phyloP scores from a whole-genome alignment of 2,797 vertebrate species.

The Melanogrammus aeglefinus region DNA sequence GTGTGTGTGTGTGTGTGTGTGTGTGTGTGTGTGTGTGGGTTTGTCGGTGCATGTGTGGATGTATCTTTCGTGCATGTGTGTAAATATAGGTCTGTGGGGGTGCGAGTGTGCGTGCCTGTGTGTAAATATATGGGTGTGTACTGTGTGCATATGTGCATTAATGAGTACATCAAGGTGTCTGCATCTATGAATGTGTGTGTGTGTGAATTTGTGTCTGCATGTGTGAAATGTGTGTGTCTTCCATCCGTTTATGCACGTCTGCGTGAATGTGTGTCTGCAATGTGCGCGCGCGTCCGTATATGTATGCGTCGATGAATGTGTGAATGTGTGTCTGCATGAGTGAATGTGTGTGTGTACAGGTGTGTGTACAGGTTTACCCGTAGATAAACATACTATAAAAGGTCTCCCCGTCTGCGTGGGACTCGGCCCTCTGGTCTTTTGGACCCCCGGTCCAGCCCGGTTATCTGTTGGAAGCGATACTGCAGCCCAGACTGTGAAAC shows the following conservation, averaged over 20 bases:
- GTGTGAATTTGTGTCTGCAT: no score
- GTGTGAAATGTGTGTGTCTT: no score
- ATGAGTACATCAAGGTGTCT: no score
- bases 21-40: not conserved
- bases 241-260: no score
- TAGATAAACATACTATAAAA: conserved; percentile 74
- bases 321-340: not conserved
- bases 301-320: not conserved
- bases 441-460: conserved; percentile 19
- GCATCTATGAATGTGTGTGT: no score
- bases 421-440: not conserved
- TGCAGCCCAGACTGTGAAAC: conserved; percentile 48
- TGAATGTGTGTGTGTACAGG: not conserved
- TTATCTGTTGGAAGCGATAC: conserved; percentile 58
- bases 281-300: not conserved
- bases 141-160: no score
- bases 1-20: no score
- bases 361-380: conserved; percentile 46
- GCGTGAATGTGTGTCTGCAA: not conserved
- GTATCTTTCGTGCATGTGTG: not conserved
- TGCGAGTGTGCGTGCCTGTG: no score
- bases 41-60: not conserved
- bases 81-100: not conserved
- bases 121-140: no score
- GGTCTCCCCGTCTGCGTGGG: conserved; percentile 61